Conservation (phyloP, 2,888 invertebrate species). For the Eupithecia dodoneata region DNA sequence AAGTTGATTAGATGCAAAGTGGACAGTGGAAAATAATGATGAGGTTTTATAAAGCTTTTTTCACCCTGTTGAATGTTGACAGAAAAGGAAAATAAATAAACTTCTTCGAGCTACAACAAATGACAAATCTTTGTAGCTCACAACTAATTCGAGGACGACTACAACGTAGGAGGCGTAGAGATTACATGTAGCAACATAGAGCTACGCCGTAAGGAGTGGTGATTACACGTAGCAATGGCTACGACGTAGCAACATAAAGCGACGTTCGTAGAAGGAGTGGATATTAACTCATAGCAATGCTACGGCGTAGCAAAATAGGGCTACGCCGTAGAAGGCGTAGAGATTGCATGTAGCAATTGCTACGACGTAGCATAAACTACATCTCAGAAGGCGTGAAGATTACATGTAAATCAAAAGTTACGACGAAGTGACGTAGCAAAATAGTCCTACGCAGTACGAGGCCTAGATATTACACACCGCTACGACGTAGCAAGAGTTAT, state of each 20-base stretch:
- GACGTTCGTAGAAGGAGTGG: neutral
- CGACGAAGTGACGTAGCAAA: neutral
- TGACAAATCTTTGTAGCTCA: neutral
- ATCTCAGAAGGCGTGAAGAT: too few relatives aligned
- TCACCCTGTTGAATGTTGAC: neutral
- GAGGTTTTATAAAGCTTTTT: neutral
- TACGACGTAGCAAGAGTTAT: neutral
- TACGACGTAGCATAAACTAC: neutral
- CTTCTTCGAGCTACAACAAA: neutral
- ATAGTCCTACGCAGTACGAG: neutral
- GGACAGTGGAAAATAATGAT: conserved; percentile 34
- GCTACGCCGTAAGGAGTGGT: neutral
- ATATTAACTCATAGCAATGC: neutral
- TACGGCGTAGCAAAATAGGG: neutral
- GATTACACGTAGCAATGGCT: neutral
- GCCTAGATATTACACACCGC: neutral
- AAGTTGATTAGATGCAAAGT: conserved; percentile 42
- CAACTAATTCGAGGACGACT: neutral
- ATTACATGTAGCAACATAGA: neutral
- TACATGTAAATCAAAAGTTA: neutral
- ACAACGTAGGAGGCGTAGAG: neutral
- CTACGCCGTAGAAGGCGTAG: neutral
- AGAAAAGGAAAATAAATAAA: neutral
- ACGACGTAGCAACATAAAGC: conserved; percentile 6
- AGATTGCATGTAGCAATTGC: neutral